Evolutionary conservation across 2,888 invertebrate genomes (phyloP).

Genomic region (Leptopilina drosophilae): DNA sequence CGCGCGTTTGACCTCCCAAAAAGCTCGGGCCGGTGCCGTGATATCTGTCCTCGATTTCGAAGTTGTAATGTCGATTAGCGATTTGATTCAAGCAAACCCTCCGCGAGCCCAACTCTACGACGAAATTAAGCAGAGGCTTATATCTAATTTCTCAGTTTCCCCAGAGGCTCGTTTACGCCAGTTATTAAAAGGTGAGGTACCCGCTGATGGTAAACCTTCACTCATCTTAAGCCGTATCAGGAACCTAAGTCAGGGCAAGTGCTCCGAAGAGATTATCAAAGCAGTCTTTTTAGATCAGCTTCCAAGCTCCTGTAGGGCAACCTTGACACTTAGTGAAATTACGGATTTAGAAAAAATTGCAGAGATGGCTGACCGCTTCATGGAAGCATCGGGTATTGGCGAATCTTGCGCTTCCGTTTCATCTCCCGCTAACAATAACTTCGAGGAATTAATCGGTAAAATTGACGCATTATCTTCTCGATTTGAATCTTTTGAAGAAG

Average conservation of each 20-base stretch:
- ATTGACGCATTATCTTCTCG: neutral
- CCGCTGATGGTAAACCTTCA: neutral
- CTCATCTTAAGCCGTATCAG: neutral
- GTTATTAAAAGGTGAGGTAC: neutral
- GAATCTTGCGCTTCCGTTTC: neutral
- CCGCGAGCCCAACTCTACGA: neutral
- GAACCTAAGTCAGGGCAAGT: no score
- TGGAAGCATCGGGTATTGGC: neutral
- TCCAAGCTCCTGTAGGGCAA: neutral
- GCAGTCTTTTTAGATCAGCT: neutral
- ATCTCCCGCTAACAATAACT: neutral
- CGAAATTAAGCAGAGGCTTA: neutral
- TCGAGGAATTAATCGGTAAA: neutral
- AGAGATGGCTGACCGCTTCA: neutral
- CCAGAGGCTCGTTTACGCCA: neutral
- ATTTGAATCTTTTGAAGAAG: neutral
- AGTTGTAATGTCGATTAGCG: neutral
- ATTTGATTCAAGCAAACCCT: neutral
- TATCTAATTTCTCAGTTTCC: neutral
- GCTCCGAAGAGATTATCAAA: neutral
- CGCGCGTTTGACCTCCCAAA: neutral
- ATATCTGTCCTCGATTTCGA: neutral
- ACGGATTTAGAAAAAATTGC: neutral
- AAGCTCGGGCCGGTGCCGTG: neutral
- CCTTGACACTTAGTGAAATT: neutral